These are phyloP conservation scores for Drosophila sturtevanti DNA, from an alignment of 1,140 invertebrate species.

Conservation along the genomic window DNA sequence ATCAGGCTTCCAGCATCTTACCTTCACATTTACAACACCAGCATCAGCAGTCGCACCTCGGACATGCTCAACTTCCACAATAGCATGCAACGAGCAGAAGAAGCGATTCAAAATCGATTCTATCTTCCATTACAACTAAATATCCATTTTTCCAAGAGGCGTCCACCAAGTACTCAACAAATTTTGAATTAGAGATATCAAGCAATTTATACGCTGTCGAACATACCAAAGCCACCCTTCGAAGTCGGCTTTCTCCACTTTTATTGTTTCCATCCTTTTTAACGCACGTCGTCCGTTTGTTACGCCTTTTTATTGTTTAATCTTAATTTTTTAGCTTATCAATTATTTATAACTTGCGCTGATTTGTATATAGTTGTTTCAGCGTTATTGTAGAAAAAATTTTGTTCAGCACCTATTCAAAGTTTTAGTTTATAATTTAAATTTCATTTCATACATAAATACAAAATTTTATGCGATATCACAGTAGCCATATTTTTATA, in stretches of 20 bases:
- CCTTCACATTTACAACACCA: constrained; percentile 70
- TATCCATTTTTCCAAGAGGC: constrained; percentile 40
- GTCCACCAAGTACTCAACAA: constrained; percentile 65
- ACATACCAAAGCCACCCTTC: constrained; percentile 41
- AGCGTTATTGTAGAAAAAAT: constrained; percentile 2
- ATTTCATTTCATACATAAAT: constrained; percentile 28
- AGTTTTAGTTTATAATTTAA: constrained; percentile 49
- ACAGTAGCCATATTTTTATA: constrained; percentile 72
- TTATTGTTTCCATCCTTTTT: constrained; percentile 35
- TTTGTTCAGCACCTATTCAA: constrained; percentile 41
- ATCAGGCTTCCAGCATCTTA: constrained; percentile 57
- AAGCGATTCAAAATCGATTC: constrained; percentile 52
- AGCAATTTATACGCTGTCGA: constrained; percentile 68
- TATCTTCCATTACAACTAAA: constrained; percentile 74
- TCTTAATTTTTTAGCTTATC: constrained; percentile 27
- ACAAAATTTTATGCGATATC: constrained; percentile 53
- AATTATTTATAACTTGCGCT: constrained; percentile 44
- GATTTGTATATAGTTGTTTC: constrained; percentile 25
- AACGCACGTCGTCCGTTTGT: constrained; percentile 10
- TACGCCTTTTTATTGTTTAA: not conserved
- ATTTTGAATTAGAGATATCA: constrained; percentile 73
- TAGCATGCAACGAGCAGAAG: constrained; percentile 69
- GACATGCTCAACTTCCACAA: constrained; percentile 76
- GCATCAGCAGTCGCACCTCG: constrained; percentile 66
- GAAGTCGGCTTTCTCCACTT: constrained; percentile 31